Evolutionary conservation across 2,113 vertebrate genomes (phyloP), one percentile per base, ranked within the genome.

Genomic region (Chionodraco myersi): DNA sequence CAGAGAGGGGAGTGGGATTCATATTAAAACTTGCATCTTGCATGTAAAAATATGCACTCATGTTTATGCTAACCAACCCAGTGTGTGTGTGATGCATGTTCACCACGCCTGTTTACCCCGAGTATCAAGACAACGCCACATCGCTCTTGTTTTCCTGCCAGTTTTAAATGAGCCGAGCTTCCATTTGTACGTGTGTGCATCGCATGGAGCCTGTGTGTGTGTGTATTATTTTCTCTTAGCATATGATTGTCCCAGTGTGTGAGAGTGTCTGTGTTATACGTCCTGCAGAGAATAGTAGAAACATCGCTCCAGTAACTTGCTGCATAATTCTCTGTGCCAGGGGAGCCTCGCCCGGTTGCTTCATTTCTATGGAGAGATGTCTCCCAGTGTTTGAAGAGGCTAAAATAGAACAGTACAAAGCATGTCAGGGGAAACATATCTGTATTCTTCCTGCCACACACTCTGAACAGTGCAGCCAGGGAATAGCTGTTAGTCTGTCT

Each of bases 391-490:
- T 91, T 87, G 84, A 89, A 86, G 70, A 80, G 80, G 75, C 79
- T 82, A 82, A 91, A 90, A 89, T 91, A 89, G 87, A 90, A 90
- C 78, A 86, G 79, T 73, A 85, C 72, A 87, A 89, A 89, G 84
- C 68, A 60, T 73, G 73, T 82, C 75, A 72, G 60, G 57, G 60
- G n/a, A 58, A 12, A 30, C 49, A 48, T 72, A 66, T 74, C 68
- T 30, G 75, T 56, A 71, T 75, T 79, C 65, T 75, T 79, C 65
- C 75, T n/a, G 47, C 44, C 77, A 67, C 79, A 69, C 72, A 75
- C 68, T 58, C 49, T 21, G 36, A 61, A 77, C n/a, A 67, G 12
- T 44, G 56, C 72, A 84, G 53, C 51, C 5, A 10, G 84, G 72
- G 86, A 90, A 83, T 77, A 73, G 57, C 41, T 83, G 56, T 58